phyloP scores from a whole-genome alignment of 2,113 vertebrate genomes.

The Aleadryas rufinucha region DNA sequence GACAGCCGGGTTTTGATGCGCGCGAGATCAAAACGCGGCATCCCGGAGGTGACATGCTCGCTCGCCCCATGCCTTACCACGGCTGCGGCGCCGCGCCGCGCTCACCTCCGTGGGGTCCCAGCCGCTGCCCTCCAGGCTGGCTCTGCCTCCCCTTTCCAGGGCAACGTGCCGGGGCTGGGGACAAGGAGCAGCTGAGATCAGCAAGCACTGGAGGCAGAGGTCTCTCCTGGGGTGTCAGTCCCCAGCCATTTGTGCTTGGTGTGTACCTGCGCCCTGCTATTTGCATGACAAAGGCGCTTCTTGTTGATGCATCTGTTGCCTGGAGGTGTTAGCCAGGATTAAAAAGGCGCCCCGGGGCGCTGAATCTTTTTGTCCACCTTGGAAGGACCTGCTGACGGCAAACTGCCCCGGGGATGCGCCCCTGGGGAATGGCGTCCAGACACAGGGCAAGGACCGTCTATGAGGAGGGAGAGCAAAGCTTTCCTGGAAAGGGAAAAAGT shows the following conservation, averaged over 20 bases:
- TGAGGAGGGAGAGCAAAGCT: background rate
- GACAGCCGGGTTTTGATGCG: constrained; percentile 22
- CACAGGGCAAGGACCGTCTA: background rate
- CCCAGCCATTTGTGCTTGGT: constrained; percentile 49
- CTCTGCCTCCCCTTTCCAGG: background rate
- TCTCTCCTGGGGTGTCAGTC: background rate
- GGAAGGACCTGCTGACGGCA: background rate
- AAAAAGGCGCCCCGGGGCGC: constrained; percentile 15
- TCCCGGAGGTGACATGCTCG: constrained; percentile 24
- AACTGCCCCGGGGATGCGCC: background rate
- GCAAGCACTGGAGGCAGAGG: background rate
- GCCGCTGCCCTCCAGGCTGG: background rate
- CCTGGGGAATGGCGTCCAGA: background rate
- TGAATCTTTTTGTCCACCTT: background rate
- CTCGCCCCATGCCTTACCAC: background rate
- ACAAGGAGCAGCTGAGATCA: background rate
- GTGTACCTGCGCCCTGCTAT: constrained; percentile 24
- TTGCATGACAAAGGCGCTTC: constrained; percentile 69
- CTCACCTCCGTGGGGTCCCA: background rate
- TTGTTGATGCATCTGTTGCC: constrained; percentile 55
- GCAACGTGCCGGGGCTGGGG: accelerated
- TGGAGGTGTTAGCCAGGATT: constrained; percentile 33
- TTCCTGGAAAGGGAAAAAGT: background rate
- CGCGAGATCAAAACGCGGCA: constrained; percentile 26
- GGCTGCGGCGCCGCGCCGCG: background rate